These are phyloP conservation scores for Kryptopterus vitreolus DNA, from an alignment of 2,797 vertebrate genomes.

Conservation along the genomic window DNA sequence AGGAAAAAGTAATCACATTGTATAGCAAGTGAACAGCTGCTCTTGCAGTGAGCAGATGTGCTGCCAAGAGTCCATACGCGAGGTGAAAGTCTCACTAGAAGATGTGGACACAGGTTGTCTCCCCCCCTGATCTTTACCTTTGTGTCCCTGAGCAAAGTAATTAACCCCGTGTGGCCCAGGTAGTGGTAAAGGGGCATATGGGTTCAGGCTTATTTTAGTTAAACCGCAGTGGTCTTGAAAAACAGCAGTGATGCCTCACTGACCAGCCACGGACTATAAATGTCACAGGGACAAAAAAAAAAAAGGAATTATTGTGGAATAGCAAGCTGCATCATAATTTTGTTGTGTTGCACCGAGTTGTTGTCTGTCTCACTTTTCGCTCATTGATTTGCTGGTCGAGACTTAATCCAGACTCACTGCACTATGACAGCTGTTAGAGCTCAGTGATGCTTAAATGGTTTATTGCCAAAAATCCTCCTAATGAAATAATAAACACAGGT, in stretches of 20 bases:
- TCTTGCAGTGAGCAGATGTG: conserved; percentile 38
- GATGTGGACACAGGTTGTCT: conserved; percentile 9
- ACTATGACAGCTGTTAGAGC: not conserved
- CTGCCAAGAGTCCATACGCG: conserved; percentile 7
- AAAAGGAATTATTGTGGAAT: not conserved
- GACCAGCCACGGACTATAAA: not conserved
- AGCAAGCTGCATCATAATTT: not conserved
- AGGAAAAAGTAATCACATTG: conserved; percentile 22
- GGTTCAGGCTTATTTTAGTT: conserved; percentile 21
- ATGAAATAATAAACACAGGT: not conserved
- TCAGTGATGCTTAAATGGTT: not conserved
- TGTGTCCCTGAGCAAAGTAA: conserved; percentile 42
- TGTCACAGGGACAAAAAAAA: conserved; percentile 6
- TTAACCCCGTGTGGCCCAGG: conserved; percentile 15
- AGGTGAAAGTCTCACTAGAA: not conserved
- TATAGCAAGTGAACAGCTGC: conserved; percentile 13
- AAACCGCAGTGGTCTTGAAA: conserved; percentile 13
- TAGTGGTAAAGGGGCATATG: conserved; percentile 9
- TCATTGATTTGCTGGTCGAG: conserved; percentile 3
- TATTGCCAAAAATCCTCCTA: not conserved
- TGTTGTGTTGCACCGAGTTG: not conserved
- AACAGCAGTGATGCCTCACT: conserved; percentile 18
- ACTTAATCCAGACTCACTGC: not conserved
- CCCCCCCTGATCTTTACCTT: conserved; percentile 10
- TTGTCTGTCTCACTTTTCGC: not conserved